Conservation (phyloP, 2,797 vertebrate species). For the Megaceryle alcyon region DNA sequence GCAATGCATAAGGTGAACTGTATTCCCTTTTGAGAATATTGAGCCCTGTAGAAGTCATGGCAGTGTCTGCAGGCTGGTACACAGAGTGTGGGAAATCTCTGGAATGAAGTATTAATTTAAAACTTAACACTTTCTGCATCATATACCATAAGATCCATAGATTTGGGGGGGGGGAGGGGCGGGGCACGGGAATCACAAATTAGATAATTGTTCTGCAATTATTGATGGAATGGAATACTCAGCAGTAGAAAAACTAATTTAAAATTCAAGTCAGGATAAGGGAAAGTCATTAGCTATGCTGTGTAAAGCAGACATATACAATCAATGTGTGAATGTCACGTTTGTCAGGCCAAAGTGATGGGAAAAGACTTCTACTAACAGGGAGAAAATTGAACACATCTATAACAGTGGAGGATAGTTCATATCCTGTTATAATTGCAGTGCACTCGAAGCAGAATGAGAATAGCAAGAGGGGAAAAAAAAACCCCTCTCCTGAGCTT, state of each 20-base stretch:
- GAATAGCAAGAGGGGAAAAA: neutral
- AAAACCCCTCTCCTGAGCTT: neutral
- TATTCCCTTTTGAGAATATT: neutral
- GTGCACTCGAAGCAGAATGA: slow-evolving; percentile 18
- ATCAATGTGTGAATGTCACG: slow-evolving; percentile 66
- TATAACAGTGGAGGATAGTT: slow-evolving; percentile 58
- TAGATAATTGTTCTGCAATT: slow-evolving; percentile 57
- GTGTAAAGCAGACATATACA: slow-evolving; percentile 60
- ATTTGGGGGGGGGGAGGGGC: neutral
- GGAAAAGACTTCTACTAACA: slow-evolving; percentile 61
- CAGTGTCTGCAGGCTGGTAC: neutral
- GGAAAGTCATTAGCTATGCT: slow-evolving; percentile 66
- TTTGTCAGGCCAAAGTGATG: slow-evolving; percentile 70
- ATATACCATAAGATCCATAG: neutral
- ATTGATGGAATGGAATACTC: slow-evolving; percentile 36
- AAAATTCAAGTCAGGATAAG: slow-evolving; percentile 62
- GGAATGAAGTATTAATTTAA: neutral
- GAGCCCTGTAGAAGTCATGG: neutral
- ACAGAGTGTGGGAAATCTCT: neutral
- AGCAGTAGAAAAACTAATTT: slow-evolving; percentile 46
- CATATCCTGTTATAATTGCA: slow-evolving; percentile 62
- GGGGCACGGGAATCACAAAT: neutral
- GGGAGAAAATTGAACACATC: slow-evolving; percentile 69
- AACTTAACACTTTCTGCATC: neutral
- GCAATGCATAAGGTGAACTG: neutral